Evolutionary conservation across 2,797 vertebrate genomes (phyloP).

Genomic region (Vultur gryphus): DNA sequence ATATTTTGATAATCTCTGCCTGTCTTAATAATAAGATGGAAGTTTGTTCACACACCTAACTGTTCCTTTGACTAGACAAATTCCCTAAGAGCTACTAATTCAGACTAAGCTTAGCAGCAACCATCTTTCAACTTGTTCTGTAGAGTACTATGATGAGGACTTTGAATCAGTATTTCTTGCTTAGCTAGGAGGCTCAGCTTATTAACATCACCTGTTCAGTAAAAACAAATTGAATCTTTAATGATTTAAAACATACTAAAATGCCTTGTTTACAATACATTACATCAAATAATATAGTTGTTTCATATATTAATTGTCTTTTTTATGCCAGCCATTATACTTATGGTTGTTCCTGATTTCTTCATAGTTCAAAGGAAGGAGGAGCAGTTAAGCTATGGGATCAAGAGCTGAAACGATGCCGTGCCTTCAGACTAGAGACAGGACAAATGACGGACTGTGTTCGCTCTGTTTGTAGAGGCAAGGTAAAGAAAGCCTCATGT

Average conservation of each 20-base stretch:
- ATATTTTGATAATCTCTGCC: background rate
- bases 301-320: background rate
- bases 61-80: background rate
- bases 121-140: background rate
- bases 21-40: background rate
- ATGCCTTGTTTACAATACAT: background rate
- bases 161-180: background rate
- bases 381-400: constrained; percentile 97
- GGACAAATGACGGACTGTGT: constrained; percentile 91
- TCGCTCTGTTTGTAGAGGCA: constrained; percentile 92
- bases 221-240: background rate
- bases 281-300: background rate
- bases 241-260: background rate
- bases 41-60: background rate
- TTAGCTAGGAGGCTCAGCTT: background rate
- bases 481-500: constrained; percentile 75
- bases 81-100: background rate
- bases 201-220: background rate
- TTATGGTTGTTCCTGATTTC: background rate
- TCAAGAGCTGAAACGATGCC: constrained; percentile 93
- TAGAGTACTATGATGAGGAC: background rate
- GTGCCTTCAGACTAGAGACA: constrained; percentile 92
- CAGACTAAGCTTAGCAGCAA: background rate
- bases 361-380: constrained; percentile 90
- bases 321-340: background rate